These are phyloP conservation scores for Mesoligia furuncula DNA, from an alignment of 2,888 invertebrate genomes.

Conservation along the genomic window DNA sequence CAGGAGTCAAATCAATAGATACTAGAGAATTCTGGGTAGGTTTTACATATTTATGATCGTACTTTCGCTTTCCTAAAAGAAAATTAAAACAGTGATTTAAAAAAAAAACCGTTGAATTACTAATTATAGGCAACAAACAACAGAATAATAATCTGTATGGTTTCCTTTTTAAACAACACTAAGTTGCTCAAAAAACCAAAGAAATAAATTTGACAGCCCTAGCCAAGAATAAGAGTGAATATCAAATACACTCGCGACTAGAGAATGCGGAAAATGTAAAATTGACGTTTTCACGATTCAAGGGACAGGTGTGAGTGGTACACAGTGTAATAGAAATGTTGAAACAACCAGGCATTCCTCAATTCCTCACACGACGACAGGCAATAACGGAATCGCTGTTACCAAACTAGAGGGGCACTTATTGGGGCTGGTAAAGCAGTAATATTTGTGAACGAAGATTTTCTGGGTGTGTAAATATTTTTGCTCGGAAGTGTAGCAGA, in stretches of 20 bases:
- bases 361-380: slow-evolving; percentile 56
- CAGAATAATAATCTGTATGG: too few relatives aligned
- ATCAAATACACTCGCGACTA: slow-evolving; percentile 78
- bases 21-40: too few relatives aligned
- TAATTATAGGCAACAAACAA: too few relatives aligned
- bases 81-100: too few relatives aligned
- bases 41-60: too few relatives aligned
- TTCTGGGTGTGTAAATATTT: slow-evolving; percentile 16
- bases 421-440: slow-evolving; percentile 23
- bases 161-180: not conserved
- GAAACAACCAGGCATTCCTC: slow-evolving; percentile 72
- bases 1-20: too few relatives aligned
- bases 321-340: slow-evolving; percentile 78
- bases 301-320: slow-evolving; percentile 82
- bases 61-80: too few relatives aligned
- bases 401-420: slow-evolving; percentile 44
- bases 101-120: too few relatives aligned
- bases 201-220: slow-evolving; percentile 50
- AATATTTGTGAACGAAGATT: slow-evolving; percentile 34
- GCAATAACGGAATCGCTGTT: slow-evolving; percentile 52
- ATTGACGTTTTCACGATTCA: slow-evolving; percentile 87
- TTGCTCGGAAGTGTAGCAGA: slow-evolving; percentile 13
- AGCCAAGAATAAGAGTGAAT: slow-evolving; percentile 69
- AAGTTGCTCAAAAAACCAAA: not conserved
- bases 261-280: slow-evolving; percentile 84